Evolutionary conservation across 2,888 invertebrate species (phyloP), one percentile per base, ranked within the genome.

Genomic region (Catocala sponsa): DNA sequence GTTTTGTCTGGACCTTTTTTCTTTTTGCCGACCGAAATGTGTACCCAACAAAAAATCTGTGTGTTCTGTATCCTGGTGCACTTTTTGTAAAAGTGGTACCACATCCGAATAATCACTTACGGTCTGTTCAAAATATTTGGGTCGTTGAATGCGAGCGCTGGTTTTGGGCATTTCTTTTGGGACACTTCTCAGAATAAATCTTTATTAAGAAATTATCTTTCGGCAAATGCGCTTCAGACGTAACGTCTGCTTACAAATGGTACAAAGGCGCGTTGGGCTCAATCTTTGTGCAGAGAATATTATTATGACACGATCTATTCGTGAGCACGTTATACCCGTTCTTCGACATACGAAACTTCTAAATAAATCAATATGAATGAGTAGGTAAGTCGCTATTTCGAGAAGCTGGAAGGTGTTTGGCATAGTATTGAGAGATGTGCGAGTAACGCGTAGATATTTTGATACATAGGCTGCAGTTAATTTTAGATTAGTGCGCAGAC

Each of bases 401-500:
- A 92, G 92, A 91, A 87, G 85, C 92, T 94, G 93, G 92, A 94
- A 94, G 94, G 93, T 94, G 94, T 94, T 94, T 91, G 94, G 93
- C 93, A 92, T 94, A 91, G 88, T 94, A 94, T 92, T 93, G 93
- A 93, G 91, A 94, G 92, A 94, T 93, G 92, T 87, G 89, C 91
- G 91, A 90, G 92, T 92, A 91, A 91, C 92, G 90, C 89, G 91
- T 90, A 90, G 91, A 91, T 94, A 94, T 94, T 94, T 94, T 94
- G 94, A 94, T 94, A 93, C 94, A 94, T 94, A 89, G 92, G 91
- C 92, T 93, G 91, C 92, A 91, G 94, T 92, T 94, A 94, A 94
- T 92, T 94, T 94, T 94, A 94, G 94, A 94, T 93, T 90, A 92
- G 90, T 89, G 92, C 93, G 93, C 94, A 91, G 93, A 91, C 94